Evolutionary conservation across 2,797 vertebrate genomes (phyloP).

Genomic region (Pelochelys cantorii): DNA sequence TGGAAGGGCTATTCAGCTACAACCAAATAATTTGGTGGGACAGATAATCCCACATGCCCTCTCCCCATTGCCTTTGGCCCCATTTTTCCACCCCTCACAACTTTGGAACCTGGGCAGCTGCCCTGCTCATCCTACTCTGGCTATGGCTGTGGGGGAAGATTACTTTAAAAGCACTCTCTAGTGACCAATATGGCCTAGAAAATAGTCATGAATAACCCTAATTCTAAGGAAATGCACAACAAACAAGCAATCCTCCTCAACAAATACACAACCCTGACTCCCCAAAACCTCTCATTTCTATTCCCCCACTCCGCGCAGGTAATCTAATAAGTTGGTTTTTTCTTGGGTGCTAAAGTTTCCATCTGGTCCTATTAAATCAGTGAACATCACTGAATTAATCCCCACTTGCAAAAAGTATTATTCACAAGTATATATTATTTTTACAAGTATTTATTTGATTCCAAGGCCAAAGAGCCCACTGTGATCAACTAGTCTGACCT

Average conservation of each 20-base stretch:
- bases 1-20: not conserved
- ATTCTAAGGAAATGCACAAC: not conserved
- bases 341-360: not conserved
- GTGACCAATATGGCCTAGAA: not conserved
- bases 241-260: not conserved
- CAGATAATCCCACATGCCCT: not conserved
- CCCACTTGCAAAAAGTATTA: not conserved
- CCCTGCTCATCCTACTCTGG: not conserved
- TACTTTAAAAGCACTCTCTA: not conserved
- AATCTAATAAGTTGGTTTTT: not conserved
- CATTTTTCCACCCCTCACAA: not conserved
- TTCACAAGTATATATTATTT: not conserved
- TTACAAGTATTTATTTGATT: not conserved
- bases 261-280: not conserved
- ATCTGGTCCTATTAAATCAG: not conserved
- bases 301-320: not conserved
- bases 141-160: not conserved
- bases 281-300: not conserved
- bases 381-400: not conserved
- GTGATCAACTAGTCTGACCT: not conserved
- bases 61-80: not conserved
- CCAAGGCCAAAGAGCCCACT: not conserved
- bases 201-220: not conserved
- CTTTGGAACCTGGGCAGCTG: not conserved
- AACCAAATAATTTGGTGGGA: not conserved